Evolutionary conservation across 2,113 vertebrate species (phyloP).

Genomic region (Piaya cayana): DNA sequence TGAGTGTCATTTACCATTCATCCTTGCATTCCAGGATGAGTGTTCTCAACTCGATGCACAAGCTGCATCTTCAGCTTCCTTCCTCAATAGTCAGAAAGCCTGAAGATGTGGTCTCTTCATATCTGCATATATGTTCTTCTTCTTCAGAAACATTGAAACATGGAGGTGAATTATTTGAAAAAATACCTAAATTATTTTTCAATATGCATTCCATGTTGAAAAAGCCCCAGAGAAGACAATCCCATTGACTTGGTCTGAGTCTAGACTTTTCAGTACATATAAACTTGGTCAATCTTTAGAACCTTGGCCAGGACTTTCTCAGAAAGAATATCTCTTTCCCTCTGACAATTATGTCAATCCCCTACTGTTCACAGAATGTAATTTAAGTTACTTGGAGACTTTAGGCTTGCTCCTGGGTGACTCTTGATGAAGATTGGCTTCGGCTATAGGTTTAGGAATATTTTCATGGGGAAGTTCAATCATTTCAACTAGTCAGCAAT

Average conservation of each 20-base stretch:
- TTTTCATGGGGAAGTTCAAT: background rate
- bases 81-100: background rate
- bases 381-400: background rate
- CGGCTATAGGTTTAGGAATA: background rate
- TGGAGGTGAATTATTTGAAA: background rate
- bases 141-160: background rate
- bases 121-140: background rate
- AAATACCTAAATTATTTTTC: background rate
- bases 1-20: accelerated
- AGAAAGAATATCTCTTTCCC: background rate
- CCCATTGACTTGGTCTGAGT: background rate
- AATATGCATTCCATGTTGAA: background rate
- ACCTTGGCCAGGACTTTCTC: background rate
- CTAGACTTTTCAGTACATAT: background rate
- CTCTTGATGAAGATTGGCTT: background rate
- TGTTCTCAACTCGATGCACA: background rate
- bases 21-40: background rate
- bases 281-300: background rate
- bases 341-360: background rate
- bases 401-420: background rate
- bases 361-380: background rate
- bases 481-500: background rate
- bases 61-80: background rate
- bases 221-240: background rate
- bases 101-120: background rate